These are phyloP conservation scores for Nudaria mundana DNA, from an alignment of 2,888 invertebrate species.

Conservation along the genomic window DNA sequence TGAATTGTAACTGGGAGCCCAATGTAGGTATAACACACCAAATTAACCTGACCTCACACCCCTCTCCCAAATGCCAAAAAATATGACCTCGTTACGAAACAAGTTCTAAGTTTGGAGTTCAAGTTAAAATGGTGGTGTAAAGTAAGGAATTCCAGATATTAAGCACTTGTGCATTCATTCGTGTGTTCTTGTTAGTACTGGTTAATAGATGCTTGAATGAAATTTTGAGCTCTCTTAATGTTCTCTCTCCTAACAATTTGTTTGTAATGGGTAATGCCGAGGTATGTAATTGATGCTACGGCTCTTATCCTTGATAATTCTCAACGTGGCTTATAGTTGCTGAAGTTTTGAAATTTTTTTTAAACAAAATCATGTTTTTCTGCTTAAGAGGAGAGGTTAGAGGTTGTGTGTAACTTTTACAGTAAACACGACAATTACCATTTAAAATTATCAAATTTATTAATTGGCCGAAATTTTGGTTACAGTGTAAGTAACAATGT, in stretches of 20 bases:
- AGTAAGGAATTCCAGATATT: constrained; percentile 72
- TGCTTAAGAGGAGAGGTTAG: no score
- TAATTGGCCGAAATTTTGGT: no score
- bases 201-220: constrained; percentile 52
- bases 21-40: constrained; percentile 49
- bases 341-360: no score
- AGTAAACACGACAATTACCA: no score
- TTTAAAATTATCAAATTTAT: no score
- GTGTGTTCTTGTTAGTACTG: constrained; percentile 67
- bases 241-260: constrained; percentile 30
- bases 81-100: constrained; percentile 16
- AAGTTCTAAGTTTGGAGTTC: constrained; percentile 32
- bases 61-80: constrained; percentile 23
- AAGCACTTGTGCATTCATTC: constrained; percentile 62
- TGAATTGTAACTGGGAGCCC: constrained; percentile 68
- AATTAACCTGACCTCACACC: constrained; percentile 37
- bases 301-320: background rate
- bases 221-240: constrained; percentile 52
- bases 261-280: constrained; percentile 29
- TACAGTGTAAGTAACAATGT: no score
- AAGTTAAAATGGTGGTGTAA: constrained; percentile 41
- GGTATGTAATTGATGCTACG: constrained; percentile 14
- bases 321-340: no score
- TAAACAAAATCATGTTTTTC: no score
- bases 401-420: no score